Evolutionary conservation across 2,888 invertebrate genomes (phyloP).

Genomic region (Microplitis manilae): DNA sequence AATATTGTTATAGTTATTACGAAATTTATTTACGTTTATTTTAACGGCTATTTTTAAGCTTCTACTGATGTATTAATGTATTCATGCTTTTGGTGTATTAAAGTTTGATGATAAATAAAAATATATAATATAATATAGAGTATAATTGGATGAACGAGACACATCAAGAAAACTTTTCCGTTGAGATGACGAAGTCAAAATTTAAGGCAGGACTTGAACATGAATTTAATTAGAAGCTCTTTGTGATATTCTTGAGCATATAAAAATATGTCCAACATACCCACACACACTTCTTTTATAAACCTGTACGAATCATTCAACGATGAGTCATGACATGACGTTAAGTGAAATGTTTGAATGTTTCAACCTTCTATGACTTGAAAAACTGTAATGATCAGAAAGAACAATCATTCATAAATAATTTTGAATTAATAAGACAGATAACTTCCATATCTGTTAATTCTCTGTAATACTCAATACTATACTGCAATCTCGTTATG

Average conservation of each 20-base stretch:
- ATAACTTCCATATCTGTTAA: neutral
- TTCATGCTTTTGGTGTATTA: neutral
- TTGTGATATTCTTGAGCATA: conserved; percentile 41
- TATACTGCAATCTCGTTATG: too few relatives aligned
- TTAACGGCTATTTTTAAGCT: too few relatives aligned
- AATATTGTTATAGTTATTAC: too few relatives aligned
- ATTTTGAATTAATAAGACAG: neutral
- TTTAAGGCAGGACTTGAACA: conserved; percentile 31
- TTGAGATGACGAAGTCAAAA: conserved; percentile 16
- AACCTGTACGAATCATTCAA: conserved; percentile 23
- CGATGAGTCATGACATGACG: conserved; percentile 42
- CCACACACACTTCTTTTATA: conserved; percentile 28
- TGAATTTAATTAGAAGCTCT: conserved; percentile 48
- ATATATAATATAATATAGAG: conserved; percentile 2
- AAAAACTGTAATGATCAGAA: neutral
- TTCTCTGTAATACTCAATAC: neutral
- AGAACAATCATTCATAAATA: conserved; percentile 11
- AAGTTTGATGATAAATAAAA: conserved; percentile 41
- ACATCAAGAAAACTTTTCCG: conserved; percentile 21
- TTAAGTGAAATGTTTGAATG: conserved; percentile 9
- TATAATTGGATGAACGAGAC: conserved; percentile 33
- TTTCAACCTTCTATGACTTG: conserved; percentile 6
- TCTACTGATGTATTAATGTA: neutral
- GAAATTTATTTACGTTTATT: too few relatives aligned
- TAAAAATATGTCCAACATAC: conserved; percentile 27